phyloP scores from a whole-genome alignment of 2,888 invertebrate genomes.

The Poecilus cupreus region DNA sequence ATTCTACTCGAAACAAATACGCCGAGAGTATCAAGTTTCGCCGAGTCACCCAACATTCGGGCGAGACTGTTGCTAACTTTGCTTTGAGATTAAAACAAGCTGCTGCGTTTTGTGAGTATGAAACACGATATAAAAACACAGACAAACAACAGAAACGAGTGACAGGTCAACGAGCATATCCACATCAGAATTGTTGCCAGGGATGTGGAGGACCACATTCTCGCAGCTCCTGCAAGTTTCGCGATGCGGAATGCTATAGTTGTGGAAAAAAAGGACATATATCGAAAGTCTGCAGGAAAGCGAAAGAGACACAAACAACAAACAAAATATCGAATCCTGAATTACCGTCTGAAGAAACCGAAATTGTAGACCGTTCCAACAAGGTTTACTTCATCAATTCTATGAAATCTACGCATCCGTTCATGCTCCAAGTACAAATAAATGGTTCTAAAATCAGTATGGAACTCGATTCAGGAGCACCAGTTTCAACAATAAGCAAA shows the following conservation, averaged over 20 bases:
- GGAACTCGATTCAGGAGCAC: slow-evolving; percentile 59
- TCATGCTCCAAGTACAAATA: slow-evolving; percentile 12
- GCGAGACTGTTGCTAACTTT: slow-evolving; percentile 29
- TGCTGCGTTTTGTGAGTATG: too few relatives aligned
- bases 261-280: too few relatives aligned
- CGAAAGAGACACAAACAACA: too few relatives aligned
- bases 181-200: too few relatives aligned
- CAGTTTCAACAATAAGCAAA: slow-evolving; percentile 47
- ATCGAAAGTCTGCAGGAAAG: too few relatives aligned
- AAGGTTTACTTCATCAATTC: slow-evolving; percentile 23
- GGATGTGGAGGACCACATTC: too few relatives aligned
- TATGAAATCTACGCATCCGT: slow-evolving; percentile 10
- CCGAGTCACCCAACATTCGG: not conserved
- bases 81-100: not conserved
- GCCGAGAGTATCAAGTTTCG: slow-evolving; percentile 45
- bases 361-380: not conserved
- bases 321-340: not conserved
- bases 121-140: too few relatives aligned
- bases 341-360: not conserved
- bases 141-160: too few relatives aligned
- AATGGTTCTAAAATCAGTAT: slow-evolving; percentile 38
- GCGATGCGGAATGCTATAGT: too few relatives aligned
- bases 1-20: slow-evolving; percentile 29
- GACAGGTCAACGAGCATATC: too few relatives aligned
- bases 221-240: too few relatives aligned